Evolutionary conservation across 2,888 invertebrate genomes (phyloP).

Genomic region (Tachystola acroxantha): DNA sequence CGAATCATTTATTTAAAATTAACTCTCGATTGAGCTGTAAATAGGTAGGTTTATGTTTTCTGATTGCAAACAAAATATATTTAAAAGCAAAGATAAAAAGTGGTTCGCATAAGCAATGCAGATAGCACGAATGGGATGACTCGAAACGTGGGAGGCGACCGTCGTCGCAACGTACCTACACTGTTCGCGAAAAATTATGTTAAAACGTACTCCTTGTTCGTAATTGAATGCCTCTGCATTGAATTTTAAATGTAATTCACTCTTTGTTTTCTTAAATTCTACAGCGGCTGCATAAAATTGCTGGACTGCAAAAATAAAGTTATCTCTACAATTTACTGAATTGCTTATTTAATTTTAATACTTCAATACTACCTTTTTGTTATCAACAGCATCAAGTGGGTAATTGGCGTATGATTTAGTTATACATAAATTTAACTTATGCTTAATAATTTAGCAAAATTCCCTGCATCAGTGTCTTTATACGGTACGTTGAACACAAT

Average conservation of each 20-base stretch:
- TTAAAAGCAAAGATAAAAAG: conserved; percentile 26
- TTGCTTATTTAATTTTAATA: conserved; percentile 1
- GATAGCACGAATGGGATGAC: conserved; percentile 20
- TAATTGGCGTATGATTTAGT: conserved; percentile 5
- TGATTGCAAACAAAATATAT: conserved; percentile 21
- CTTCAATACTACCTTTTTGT: too few relatives aligned
- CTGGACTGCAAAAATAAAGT: conserved; percentile 30
- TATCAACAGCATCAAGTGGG: too few relatives aligned
- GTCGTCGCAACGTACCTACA: conserved; percentile 21
- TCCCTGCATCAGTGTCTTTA: conserved; percentile 25
- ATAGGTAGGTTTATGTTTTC: conserved; percentile 3
- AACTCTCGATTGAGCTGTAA: conserved; percentile 1
- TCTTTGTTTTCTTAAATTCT: conserved; percentile 46
- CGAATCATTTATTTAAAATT: conserved; percentile 4
- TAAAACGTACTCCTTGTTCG: conserved; percentile 41
- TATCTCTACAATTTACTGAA: conserved; percentile 13
- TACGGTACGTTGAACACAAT: conserved; percentile 32
- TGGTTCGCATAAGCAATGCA: conserved; percentile 23
- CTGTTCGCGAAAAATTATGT: conserved; percentile 45
- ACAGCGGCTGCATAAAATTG: conserved; percentile 10
- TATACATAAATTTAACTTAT: conserved; percentile 15
- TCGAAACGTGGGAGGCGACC: conserved; percentile 42
- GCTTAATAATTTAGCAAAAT: conserved; percentile 21
- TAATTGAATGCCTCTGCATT: conserved; percentile 57
- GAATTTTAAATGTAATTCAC: conserved; percentile 58